Evolutionary conservation across 1,140 invertebrate genomes (phyloP).

Genomic region (Heterodera carotae): DNA sequence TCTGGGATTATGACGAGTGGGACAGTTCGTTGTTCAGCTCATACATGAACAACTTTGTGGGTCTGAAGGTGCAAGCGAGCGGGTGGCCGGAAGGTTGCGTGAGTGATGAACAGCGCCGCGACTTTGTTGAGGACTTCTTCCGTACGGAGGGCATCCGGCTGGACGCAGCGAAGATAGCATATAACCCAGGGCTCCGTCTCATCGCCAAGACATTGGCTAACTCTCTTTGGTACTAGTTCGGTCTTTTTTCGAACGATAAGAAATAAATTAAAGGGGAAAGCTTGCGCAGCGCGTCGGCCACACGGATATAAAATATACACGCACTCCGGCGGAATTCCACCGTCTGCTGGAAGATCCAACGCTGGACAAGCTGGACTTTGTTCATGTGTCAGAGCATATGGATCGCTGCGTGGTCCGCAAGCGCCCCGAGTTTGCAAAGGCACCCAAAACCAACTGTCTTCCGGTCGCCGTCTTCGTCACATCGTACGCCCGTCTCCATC

Average conservation of each 20-base stretch:
- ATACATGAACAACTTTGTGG: too few relatives aligned
- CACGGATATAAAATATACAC: constrained; percentile 9
- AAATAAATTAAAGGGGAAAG: constrained; percentile 21
- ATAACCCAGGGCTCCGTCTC: constrained; percentile 23
- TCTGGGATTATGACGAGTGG: neutral
- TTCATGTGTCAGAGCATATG: constrained; percentile 13
- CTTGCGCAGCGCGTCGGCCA: constrained; percentile 12
- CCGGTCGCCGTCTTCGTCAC: too few relatives aligned
- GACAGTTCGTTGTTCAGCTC: neutral
- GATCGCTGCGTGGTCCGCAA: constrained; percentile 8
- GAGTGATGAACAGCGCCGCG: too few relatives aligned
- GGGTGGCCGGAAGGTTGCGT: too few relatives aligned
- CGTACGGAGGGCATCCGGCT: constrained; percentile 23
- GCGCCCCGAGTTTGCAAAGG: constrained; percentile 12
- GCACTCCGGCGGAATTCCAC: constrained; percentile 16
- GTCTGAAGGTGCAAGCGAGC: too few relatives aligned
- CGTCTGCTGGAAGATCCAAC: neutral
- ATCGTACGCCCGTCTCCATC: neutral
- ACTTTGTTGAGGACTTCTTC: too few relatives aligned
- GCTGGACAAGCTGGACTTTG: constrained; percentile 19
- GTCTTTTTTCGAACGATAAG: too few relatives aligned
- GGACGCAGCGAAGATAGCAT: constrained; percentile 4
- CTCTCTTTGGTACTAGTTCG: constrained; percentile 1
- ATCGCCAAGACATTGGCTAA: constrained; percentile 35
- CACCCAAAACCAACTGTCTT: constrained; percentile 27